These are phyloP conservation scores for Tuberolachnus salignus DNA, from an alignment of 2,888 invertebrate genomes.

Conservation along the genomic window DNA sequence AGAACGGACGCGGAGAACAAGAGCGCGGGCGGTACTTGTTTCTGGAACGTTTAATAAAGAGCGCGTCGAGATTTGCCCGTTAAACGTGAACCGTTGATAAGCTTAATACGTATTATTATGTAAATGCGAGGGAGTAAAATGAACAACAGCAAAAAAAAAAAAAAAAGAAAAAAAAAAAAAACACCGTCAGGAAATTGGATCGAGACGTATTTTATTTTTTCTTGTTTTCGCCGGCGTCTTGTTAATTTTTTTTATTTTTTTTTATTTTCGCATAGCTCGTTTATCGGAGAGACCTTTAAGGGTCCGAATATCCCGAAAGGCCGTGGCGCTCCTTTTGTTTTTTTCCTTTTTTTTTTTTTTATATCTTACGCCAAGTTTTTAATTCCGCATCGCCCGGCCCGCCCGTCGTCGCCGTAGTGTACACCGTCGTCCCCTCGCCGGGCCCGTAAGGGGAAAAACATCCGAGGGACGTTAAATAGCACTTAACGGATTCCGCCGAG, in stretches of 20 bases:
- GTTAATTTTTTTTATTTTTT: not conserved
- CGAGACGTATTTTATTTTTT: constrained; percentile 21
- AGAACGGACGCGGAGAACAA: not conserved
- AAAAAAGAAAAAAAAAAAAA: not conserved
- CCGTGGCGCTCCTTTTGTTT: constrained; percentile 20
- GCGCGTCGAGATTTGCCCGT: constrained; percentile 25
- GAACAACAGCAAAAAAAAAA: too few species aligned
- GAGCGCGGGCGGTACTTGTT: not conserved
- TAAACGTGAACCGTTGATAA: constrained; percentile 41
- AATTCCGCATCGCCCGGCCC: constrained; percentile 1
- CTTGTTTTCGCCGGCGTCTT: not conserved
- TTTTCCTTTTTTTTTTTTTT: too few species aligned
- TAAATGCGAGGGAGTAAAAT: constrained; percentile 23
- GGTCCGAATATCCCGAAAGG: constrained; percentile 43
- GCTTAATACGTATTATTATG: constrained; percentile 43
- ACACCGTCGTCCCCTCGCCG: too few species aligned
- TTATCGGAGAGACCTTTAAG: constrained; percentile 38
- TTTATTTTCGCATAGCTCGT: constrained; percentile 15
- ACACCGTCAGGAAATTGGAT: constrained; percentile 50
- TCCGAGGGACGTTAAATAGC: constrained; percentile 45
- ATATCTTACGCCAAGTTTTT: constrained; percentile 32
- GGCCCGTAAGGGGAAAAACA: not conserved
- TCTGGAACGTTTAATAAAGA: constrained; percentile 27
- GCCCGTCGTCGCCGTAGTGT: not conserved
- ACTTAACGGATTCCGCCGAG: constrained; percentile 36